Evolutionary conservation across 2,113 vertebrate species (phyloP).

Genomic region (Pterophyllum scalare): DNA sequence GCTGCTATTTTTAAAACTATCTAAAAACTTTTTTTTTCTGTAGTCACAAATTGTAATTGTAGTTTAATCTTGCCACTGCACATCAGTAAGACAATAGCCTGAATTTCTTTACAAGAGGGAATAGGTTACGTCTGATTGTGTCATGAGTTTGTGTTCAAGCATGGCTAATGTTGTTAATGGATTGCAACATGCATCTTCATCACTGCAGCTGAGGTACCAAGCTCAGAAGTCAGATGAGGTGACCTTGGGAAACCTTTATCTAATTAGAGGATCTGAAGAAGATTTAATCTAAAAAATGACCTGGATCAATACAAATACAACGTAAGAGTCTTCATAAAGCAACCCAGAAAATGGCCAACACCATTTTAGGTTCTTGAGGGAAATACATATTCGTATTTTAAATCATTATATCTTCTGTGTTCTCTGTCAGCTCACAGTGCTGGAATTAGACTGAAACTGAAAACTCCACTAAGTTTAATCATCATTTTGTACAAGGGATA

Average conservation of each 20-base stretch:
- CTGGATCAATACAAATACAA: background rate
- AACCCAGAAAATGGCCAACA: background rate
- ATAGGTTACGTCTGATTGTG: constrained; percentile 9
- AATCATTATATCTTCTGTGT: background rate
- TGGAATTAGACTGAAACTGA: background rate
- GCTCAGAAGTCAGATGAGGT: constrained; percentile 58
- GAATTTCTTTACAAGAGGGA: constrained; percentile 2
- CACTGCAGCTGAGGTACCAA: background rate
- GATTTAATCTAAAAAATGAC: constrained; percentile 53
- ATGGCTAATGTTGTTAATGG: background rate
- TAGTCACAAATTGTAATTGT: background rate
- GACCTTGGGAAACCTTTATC: constrained; percentile 33
- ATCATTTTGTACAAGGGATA: background rate
- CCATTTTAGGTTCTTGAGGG: background rate
- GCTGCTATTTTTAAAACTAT: background rate
- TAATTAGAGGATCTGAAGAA: constrained; percentile 37
- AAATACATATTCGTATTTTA: background rate
- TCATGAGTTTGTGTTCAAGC: background rate
- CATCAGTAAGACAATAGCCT: background rate
- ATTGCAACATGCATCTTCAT: background rate
- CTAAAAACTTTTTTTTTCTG: background rate
- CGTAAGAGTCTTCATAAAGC: background rate
- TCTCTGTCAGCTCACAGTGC: too few relatives aligned
- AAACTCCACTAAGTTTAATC: background rate
- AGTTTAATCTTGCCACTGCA: background rate